Percentiles rank a stretch among this genome's conserved stretches.
These are phyloP conservation scores for Phaethon lepturus DNA, from an alignment of 2,113 vertebrate species.

Conservation along the genomic window DNA sequence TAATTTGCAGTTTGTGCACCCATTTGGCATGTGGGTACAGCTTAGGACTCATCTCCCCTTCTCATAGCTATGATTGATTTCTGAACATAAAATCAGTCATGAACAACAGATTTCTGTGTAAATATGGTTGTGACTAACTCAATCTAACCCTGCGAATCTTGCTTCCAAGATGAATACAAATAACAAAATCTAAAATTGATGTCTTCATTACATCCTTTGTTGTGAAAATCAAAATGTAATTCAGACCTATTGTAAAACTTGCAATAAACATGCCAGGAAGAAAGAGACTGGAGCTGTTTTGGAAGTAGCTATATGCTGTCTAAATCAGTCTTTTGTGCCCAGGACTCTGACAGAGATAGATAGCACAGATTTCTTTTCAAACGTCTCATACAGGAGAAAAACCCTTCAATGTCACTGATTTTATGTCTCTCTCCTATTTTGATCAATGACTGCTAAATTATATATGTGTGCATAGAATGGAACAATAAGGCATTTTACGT, in stretches of 20 bases:
- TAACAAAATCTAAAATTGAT: not conserved
- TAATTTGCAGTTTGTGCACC: slow-evolving; percentile 14
- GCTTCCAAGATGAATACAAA: slow-evolving; percentile 43
- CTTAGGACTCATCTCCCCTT: slow-evolving; percentile 2
- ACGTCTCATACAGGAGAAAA: slow-evolving; percentile 52
- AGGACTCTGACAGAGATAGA: slow-evolving; percentile 32
- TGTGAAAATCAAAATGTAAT: slow-evolving; percentile 42
- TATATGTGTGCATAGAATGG: not conserved
- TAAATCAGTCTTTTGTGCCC: not conserved
- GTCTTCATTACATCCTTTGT: slow-evolving; percentile 28
- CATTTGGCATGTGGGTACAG: not conserved
- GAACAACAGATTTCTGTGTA: slow-evolving; percentile 20
- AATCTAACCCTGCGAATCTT: not conserved
- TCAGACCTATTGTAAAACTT: slow-evolving; percentile 12
- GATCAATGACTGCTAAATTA: slow-evolving; percentile 64
- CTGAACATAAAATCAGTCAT: slow-evolving; percentile 15
- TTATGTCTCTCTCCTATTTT: slow-evolving; percentile 43
- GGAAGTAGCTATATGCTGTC: not conserved
- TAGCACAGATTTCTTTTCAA: slow-evolving; percentile 54
- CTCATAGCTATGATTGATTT: slow-evolving; percentile 31
- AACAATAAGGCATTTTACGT: slow-evolving; percentile 27
- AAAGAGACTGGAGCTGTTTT: slow-evolving; percentile 3
- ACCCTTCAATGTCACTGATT: slow-evolving; percentile 33
- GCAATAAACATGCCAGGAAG: not conserved
- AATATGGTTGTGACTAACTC: slow-evolving; percentile 23